These are phyloP conservation scores for Vicugna pacos DNA, from an alignment of 2,113 vertebrate species.

Conservation along the genomic window DNA sequence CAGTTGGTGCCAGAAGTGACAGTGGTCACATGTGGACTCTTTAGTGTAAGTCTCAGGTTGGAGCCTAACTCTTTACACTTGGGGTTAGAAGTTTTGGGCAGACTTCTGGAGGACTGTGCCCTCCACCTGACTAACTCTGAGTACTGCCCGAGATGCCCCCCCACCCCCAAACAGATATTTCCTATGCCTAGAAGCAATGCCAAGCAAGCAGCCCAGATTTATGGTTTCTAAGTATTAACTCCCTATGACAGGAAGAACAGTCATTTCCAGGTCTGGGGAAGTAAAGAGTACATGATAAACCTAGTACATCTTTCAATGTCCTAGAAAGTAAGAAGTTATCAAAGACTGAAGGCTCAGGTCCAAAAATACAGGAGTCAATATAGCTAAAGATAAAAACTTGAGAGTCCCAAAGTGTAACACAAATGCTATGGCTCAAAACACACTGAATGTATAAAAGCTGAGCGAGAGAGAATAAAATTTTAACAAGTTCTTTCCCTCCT, in stretches of 20 bases:
- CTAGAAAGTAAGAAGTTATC: neutral
- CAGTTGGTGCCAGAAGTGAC: neutral
- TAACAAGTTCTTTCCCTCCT: neutral
- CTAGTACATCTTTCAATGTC: neutral
- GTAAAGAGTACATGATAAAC: neutral
- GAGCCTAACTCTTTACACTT: neutral
- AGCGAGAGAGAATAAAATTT: neutral
- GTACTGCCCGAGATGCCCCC: neutral
- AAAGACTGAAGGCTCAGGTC: neutral
- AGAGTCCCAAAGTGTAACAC: neutral
- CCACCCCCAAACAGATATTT: neutral
- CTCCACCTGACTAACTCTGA: neutral
- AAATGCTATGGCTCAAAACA: neutral
- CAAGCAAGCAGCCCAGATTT: neutral
- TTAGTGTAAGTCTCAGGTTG: neutral
- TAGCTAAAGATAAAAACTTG: neutral
- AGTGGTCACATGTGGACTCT: neutral
- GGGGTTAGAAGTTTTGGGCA: neutral
- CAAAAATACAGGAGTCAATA: neutral
- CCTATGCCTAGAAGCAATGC: neutral
- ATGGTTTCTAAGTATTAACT: neutral
- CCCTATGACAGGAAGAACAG: neutral
- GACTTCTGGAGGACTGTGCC: neutral
- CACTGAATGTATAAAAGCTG: neutral
- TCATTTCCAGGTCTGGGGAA: neutral